Evolutionary conservation across 2,797 vertebrate species (phyloP).

Genomic region (Sebastes flavidus): DNA sequence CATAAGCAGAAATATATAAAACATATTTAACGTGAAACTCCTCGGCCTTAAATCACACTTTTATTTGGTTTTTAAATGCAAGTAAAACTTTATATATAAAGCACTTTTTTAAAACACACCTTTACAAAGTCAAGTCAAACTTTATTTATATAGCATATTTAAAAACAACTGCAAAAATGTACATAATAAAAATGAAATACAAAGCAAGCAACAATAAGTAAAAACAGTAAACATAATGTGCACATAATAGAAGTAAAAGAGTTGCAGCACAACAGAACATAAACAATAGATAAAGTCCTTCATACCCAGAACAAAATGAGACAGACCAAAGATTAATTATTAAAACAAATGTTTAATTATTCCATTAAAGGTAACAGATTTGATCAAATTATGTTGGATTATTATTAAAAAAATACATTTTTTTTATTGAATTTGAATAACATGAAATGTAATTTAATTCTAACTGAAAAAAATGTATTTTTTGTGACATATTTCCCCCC

Average conservation of each 20-base stretch:
- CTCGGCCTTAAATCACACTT: not conserved
- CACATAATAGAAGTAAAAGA: too few species aligned
- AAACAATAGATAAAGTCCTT: not conserved
- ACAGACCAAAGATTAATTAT: not conserved
- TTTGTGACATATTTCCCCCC: not conserved
- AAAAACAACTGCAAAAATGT: too few species aligned
- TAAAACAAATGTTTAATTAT: not conserved
- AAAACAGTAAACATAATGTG: too few species aligned
- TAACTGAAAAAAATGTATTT: not conserved
- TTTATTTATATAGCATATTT: too few species aligned
- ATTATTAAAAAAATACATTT: fast-evolving
- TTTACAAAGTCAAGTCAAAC: not conserved
- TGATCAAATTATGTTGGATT: not conserved
- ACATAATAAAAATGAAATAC: too few species aligned
- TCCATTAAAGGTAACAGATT: not conserved
- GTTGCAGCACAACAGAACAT: too few species aligned
- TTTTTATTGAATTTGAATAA: not conserved
- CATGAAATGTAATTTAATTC: not conserved
- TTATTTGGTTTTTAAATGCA: not conserved
- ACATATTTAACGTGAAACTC: not conserved
- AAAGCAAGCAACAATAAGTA: too few species aligned
- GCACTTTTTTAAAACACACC: not conserved
- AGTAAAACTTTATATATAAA: not conserved
- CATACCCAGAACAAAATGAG: not conserved
- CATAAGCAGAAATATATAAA: not conserved